These are phyloP conservation scores for Ptyas mucosa DNA, from an alignment of 2,113 vertebrate species.

Conservation along the genomic window DNA sequence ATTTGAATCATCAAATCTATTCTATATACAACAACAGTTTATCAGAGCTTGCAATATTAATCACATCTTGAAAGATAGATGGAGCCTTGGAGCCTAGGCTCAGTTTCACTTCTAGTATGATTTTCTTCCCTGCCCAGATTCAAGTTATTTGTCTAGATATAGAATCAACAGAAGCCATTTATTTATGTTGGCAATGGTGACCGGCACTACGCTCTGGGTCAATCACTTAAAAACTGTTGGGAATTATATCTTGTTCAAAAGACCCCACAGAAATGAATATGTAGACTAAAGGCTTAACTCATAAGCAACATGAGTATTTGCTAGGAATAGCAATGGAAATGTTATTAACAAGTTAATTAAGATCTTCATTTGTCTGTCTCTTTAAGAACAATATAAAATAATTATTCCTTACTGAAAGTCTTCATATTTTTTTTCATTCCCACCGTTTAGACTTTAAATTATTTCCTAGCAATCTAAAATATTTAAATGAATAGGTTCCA, in stretches of 20 bases:
- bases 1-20: not conserved
- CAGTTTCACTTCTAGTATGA: not conserved
- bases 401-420: slow-evolving; percentile 31
- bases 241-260: slow-evolving; percentile 64
- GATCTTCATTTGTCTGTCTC: slow-evolving; percentile 52
- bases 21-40: not conserved
- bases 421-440: not conserved
- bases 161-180: slow-evolving; percentile 66
- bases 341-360: slow-evolving; percentile 59
- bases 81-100: not conserved
- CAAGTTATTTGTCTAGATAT: slow-evolving; percentile 60
- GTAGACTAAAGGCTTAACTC: slow-evolving; percentile 64
- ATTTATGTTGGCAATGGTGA: slow-evolving; percentile 78
- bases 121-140: not conserved
- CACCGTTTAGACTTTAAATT: not conserved
- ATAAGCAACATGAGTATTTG: slow-evolving; percentile 57
- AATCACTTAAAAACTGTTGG: slow-evolving; percentile 69
- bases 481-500: not conserved
- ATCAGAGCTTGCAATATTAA: not conserved
- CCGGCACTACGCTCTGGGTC: slow-evolving; percentile 71
- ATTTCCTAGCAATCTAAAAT: not conserved
- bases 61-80: not conserved
- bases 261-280: slow-evolving; percentile 56
- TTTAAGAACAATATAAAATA: slow-evolving; percentile 22
- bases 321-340: slow-evolving; percentile 42